Percentiles rank a stretch among this genome's conserved stretches.
Evolutionary conservation across 2,113 vertebrate species (phyloP).

Genomic region (Gila orcuttii): DNA sequence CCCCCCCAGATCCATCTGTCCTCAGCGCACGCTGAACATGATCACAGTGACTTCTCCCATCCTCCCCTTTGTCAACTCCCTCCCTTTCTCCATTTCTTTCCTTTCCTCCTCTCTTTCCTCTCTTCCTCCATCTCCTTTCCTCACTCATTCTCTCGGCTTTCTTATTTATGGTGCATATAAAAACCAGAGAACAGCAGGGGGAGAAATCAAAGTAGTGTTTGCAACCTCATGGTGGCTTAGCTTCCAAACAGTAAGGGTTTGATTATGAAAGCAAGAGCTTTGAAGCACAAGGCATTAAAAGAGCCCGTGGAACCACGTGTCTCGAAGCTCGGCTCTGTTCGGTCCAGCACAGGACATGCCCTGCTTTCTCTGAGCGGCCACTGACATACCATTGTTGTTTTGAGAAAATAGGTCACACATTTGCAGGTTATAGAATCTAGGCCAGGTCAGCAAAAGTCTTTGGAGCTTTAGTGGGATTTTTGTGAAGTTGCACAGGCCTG

Average conservation of each 20-base stretch:
- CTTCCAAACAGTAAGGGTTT: constrained; percentile 47
- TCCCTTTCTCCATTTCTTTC: constrained; percentile 46
- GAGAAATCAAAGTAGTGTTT: constrained; percentile 50
- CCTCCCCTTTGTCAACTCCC: not conserved
- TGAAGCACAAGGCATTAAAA: constrained; percentile 56
- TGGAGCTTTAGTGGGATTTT: constrained; percentile 28
- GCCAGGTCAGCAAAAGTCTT: constrained; percentile 50
- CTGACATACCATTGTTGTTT: constrained; percentile 31
- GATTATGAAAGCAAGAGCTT: constrained; percentile 41
- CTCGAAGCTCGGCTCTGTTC: constrained; percentile 30
- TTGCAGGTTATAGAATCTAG: constrained; percentile 30
- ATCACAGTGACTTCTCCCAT: constrained; percentile 59
- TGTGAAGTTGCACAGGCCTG: constrained; percentile 9
- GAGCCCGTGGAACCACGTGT: constrained; percentile 47
- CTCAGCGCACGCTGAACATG: constrained; percentile 63
- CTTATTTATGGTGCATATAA: constrained; percentile 59
- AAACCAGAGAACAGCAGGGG: constrained; percentile 45
- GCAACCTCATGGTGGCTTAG: constrained; percentile 45
- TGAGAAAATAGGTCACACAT: constrained; percentile 45
- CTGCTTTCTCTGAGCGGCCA: not conserved
- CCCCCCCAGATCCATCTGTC: constrained; percentile 67
- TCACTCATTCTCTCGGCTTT: constrained; percentile 29
- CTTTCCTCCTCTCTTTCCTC: constrained; percentile 49
- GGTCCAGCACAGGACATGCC: constrained; percentile 2
- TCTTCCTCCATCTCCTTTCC: constrained; percentile 28